Percentiles rank a stretch among this genome's conserved stretches.
Evolutionary conservation across 2,113 vertebrate genomes (phyloP).

Genomic region (Penelope pileata): DNA sequence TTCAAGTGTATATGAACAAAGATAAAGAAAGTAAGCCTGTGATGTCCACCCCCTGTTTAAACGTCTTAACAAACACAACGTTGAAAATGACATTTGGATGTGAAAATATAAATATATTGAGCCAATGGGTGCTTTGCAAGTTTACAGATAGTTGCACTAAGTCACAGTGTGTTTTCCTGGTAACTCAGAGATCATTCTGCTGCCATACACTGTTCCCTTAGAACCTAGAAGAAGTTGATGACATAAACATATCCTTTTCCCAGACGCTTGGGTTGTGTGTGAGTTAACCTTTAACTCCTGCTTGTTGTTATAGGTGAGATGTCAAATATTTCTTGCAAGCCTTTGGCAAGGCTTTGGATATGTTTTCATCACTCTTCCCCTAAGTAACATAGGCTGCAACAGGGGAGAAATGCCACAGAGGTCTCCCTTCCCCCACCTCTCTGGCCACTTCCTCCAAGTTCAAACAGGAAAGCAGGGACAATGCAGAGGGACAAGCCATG

Average conservation of each 20-base stretch:
- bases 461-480: slow-evolving; percentile 77
- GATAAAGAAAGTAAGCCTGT: background rate
- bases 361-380: slow-evolving; percentile 63
- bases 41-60: background rate
- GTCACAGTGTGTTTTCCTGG: background rate
- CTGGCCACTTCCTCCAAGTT: slow-evolving; percentile 61
- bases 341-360: slow-evolving; percentile 65
- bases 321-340: slow-evolving; percentile 75
- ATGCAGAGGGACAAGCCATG: slow-evolving; percentile 53
- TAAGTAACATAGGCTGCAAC: background rate
- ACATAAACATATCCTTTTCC: slow-evolving; percentile 76
- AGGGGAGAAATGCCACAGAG: background rate
- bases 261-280: slow-evolving; percentile 67
- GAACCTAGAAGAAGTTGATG: slow-evolving; percentile 67
- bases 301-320: slow-evolving; percentile 77
- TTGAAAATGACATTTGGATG: background rate
- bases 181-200: background rate
- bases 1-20: background rate
- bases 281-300: slow-evolving; percentile 80
- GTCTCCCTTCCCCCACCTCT: background rate
- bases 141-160: background rate
- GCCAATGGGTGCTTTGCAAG: background rate
- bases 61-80: background rate
- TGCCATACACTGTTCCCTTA: background rate
- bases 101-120: background rate